Percentiles rank a stretch among this genome's conserved stretches.
phyloP scores from a whole-genome alignment of 2,888 invertebrate genomes.

The Clistopyga incitator region DNA sequence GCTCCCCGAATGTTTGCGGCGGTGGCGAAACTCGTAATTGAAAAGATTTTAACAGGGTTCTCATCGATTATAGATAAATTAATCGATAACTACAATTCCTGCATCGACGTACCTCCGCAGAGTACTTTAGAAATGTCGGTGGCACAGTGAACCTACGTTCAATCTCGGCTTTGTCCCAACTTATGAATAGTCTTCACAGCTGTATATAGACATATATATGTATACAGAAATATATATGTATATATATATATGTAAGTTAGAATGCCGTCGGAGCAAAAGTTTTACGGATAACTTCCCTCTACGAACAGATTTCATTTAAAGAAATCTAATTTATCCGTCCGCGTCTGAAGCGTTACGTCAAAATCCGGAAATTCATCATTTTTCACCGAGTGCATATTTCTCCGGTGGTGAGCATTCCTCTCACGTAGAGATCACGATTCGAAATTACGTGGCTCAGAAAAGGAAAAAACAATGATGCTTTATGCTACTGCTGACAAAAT shows the following conservation, averaged over 20 bases:
- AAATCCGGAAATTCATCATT: slow-evolving; percentile 1
- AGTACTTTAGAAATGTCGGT: slow-evolving; percentile 10
- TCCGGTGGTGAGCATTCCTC: slow-evolving; percentile 1
- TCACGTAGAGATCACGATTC: background rate
- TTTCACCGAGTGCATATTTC: background rate
- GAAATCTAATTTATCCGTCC: background rate
- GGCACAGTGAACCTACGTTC: background rate
- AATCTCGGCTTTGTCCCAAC: slow-evolving; percentile 23
- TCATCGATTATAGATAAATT: slow-evolving; percentile 27
- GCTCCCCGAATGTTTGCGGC: background rate
- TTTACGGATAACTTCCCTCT: background rate
- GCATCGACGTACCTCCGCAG: background rate
- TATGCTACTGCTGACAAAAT: no score
- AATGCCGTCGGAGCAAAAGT: slow-evolving; percentile 2
- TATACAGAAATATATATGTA: no score
- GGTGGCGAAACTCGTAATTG: slow-evolving; percentile 9
- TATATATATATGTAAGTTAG: background rate
- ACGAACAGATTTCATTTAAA: slow-evolving; percentile 24
- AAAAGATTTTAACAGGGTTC: slow-evolving; percentile 25
- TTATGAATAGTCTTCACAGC: slow-evolving; percentile 25
- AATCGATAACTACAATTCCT: slow-evolving; percentile 37
- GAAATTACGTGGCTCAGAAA: background rate
- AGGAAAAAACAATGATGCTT: background rate
- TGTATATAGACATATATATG: no score
- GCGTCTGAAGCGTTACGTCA: background rate